Evolutionary conservation across 2,797 vertebrate genomes (phyloP).

Genomic region (Myripristis jacobus): DNA sequence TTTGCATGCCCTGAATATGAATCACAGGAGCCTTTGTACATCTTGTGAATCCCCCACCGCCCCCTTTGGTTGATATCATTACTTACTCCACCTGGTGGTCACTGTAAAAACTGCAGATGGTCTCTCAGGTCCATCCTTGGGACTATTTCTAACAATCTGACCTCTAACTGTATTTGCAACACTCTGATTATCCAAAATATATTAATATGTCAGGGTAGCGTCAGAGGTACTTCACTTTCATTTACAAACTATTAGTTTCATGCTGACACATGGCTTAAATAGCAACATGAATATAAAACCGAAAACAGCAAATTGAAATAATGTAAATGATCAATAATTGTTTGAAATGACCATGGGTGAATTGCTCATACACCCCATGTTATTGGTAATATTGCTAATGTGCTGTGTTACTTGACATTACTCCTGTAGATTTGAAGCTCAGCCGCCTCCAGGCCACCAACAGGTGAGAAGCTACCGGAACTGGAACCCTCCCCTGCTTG

Average conservation of each 20-base stretch:
- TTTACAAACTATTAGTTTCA: too few relatives aligned
- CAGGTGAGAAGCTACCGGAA: slow-evolving; percentile 87
- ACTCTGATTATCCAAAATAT: background rate
- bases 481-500: slow-evolving; percentile 95
- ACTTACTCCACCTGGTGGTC: slow-evolving; percentile 17
- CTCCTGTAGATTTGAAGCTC: slow-evolving; percentile 83
- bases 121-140: background rate
- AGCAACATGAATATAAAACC: too few relatives aligned
- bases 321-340: slow-evolving; percentile 16
- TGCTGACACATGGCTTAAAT: too few relatives aligned
- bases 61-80: background rate
- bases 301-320: background rate
- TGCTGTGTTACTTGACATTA: background rate
- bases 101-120: slow-evolving; percentile 2
- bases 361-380: background rate
- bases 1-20: too few relatives aligned
- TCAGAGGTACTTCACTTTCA: too few relatives aligned
- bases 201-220: too few relatives aligned
- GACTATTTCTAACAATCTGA: background rate
- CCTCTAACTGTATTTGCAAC: background rate
- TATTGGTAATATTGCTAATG: too few relatives aligned
- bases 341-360: background rate
- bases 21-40: too few relatives aligned
- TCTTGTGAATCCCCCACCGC: too few relatives aligned
- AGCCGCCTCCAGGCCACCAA: slow-evolving; percentile 72